Percentiles rank a stretch among this genome's conserved stretches.
These are phyloP conservation scores for Corythaixoides concolor DNA, from an alignment of 2,113 vertebrate genomes.

Conservation along the genomic window DNA sequence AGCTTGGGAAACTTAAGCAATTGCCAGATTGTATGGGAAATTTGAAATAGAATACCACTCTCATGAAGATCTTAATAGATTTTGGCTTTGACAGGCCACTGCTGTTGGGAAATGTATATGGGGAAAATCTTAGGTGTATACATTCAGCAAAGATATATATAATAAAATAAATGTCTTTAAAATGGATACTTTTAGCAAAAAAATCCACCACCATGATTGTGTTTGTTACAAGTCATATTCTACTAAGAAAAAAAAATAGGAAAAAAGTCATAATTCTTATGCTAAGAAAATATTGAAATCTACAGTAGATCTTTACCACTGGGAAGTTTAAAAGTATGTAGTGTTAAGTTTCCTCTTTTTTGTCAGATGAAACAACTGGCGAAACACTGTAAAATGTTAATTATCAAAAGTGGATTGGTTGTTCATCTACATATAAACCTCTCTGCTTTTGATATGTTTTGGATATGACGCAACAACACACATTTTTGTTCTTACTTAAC, in stretches of 20 bases:
- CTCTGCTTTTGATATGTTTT: neutral
- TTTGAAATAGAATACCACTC: neutral
- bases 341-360: neutral
- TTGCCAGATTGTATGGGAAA: neutral
- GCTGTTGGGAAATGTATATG: neutral
- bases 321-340: neutral
- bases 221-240: neutral
- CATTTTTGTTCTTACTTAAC: neutral
- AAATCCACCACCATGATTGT: neutral
- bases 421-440: neutral
- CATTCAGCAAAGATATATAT: neutral
- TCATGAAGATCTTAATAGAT: neutral
- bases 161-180: neutral
- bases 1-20: neutral
- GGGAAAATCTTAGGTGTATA: neutral
- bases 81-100: neutral
- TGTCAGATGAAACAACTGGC: neutral
- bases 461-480: neutral
- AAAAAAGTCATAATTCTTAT: neutral
- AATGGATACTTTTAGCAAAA: neutral
- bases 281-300: neutral
- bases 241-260: neutral
- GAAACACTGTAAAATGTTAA: neutral
- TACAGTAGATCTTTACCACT: neutral
- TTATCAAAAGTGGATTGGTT: neutral